Evolutionary conservation across 2,113 vertebrate species (phyloP), one percentile per base, ranked within the genome.

Genomic region (Colinus virginianus): DNA sequence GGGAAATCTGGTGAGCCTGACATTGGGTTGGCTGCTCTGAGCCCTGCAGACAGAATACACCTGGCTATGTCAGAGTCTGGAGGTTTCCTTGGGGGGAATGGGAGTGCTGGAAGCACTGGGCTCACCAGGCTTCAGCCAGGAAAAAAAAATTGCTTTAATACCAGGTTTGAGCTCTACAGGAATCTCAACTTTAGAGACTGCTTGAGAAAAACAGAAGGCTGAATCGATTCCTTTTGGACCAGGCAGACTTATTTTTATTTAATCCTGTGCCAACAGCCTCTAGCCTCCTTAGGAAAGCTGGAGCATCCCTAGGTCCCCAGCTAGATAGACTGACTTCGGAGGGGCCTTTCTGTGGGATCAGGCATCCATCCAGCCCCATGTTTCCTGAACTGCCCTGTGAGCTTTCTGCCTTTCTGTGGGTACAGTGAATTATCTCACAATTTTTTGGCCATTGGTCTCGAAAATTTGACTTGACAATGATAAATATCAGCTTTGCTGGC

Each of bases 381-480:
- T 62, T 79, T 62, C 58, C 68, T 12, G n/a, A 20, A 30, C 45
- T 21, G 16, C 21, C 30, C 46, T 6, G 5, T 36, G n/a, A 85
- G 36, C 9, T 40, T 88, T 75, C 82, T 91, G 38, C 42, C 40
- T 46, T 28, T 82, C 46, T 58, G 56, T 46, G 58, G 8, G 18
- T 87, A 63, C 6, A 49, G 8, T 95, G 79, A 85, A 79, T 90
- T 94, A 72, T 78, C 80, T 94, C 85, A 74, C 90, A 81, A 86
- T 88, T 87, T 48, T 93, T 88, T 82, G 64, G 32, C 30, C 36
- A 36, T 28, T 70, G 59, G 66, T 72, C 51, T 86, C 42, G n/a
- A 61, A 86, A 42, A 62, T 34, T 77, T 3, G 6, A 74, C 78
- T 56, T 25, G 26, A 11, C n/a, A 12, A 28, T 92, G 90, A 85